Conservation (phyloP, 2,888 invertebrate species). For the Sepioteuthis lessoniana region DNA sequence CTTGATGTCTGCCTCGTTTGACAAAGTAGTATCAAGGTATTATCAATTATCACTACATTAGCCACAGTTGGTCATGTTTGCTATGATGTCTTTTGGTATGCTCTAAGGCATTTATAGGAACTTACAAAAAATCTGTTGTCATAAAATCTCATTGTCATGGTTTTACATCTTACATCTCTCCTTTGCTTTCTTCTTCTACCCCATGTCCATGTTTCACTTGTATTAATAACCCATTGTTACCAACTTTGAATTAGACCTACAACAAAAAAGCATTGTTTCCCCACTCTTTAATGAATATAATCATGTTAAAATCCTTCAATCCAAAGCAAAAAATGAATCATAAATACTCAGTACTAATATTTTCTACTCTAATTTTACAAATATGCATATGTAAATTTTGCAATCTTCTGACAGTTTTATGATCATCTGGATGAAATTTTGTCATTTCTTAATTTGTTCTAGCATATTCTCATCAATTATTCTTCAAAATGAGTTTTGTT, state of each 20-base stretch:
- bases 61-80: background rate
- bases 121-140: background rate
- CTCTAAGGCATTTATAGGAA: background rate
- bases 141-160: constrained; percentile 8
- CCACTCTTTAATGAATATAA: background rate
- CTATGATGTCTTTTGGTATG: background rate
- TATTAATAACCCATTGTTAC: background rate
- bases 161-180: background rate
- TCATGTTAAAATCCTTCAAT: background rate
- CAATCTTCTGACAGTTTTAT: background rate
- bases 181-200: background rate
- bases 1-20: background rate
- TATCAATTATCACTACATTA: background rate
- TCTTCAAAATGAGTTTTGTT: background rate
- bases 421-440: background rate
- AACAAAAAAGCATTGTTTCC: background rate
- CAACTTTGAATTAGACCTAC: background rate
- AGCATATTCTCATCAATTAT: background rate
- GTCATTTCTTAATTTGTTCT: background rate
- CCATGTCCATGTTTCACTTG: background rate
- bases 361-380: background rate
- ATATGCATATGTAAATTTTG: background rate
- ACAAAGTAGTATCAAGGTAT: background rate
- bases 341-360: background rate
- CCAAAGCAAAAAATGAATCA: background rate